Evolutionary conservation across 1,140 invertebrate genomes (phyloP), one percentile per base, ranked within the genome.

Genomic region (Temnothorax curvispinosus): DNA sequence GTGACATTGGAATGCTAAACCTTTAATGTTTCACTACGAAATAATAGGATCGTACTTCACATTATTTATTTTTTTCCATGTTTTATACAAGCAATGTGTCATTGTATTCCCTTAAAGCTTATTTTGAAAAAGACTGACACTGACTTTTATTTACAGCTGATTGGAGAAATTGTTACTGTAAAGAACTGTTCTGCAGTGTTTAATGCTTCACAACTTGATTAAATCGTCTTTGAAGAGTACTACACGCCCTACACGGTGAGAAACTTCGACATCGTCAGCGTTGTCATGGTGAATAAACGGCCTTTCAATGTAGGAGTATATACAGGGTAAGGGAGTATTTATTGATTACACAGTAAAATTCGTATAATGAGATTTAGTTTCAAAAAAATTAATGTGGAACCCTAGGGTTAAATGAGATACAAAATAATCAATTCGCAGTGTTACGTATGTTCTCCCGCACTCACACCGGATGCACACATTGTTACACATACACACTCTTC

Each of bases 231-330:
- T 13, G 27, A 50, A 58, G 9, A 81, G 56, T 41, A 71, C 21
- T 65, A 21, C 27, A 27, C 27, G 27, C 27, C 27, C 27, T 27
- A 27, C 15, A 67, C 4, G 15, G 1, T 44, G 41, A 60, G 18
- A 35, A 47, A 56, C 35, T 44, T 47, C 7, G 38, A 60, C 65
- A 32, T 18, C 27, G 62, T 77, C 52, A 44, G 38, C 32, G 88
- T 89, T 88, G 88, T 27, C 74, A 90, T 89, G 78, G 65, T 41
- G 62, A 89, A 44, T 65, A 86, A 89, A 75, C 77, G 15, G 1
- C 4, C 4, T 38, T 64, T 18, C 15, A 1, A 27, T 72, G 41
- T 74, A 54, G 71, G 35, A 50, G 27, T 32, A 35, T 58, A 15
- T 74, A 74, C 54, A 74, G 27, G 13, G 50, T 72, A 47, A 60